A percentile compares a stretch with the other conserved stretches of the same genome.
These are phyloP conservation scores for Battus philenor DNA, from an alignment of 1,140 invertebrate genomes.

Conservation along the genomic window DNA sequence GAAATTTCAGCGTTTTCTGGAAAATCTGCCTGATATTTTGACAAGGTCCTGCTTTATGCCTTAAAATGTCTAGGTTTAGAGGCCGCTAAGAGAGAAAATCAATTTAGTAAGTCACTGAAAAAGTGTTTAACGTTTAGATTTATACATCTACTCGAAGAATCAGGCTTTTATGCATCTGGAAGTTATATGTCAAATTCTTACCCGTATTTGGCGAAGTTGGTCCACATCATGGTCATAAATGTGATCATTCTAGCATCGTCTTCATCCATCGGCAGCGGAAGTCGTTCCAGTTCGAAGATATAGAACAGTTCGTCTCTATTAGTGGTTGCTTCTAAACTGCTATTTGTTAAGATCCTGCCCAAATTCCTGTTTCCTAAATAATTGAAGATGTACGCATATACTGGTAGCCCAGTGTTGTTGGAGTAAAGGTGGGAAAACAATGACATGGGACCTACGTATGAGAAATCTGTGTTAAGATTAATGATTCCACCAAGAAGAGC, in stretches of 20 bases:
- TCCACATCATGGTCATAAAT: slow-evolving; percentile 68
- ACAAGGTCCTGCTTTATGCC: neutral
- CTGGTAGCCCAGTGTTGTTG: slow-evolving; percentile 36
- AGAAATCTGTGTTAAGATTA: slow-evolving; percentile 60
- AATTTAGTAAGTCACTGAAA: no score
- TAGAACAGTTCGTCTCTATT: slow-evolving; percentile 62
- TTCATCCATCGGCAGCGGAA: slow-evolving; percentile 53
- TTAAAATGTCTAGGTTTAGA: no score
- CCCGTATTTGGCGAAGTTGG: slow-evolving; percentile 71
- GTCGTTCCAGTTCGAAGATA: slow-evolving; percentile 55
- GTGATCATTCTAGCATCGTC: slow-evolving; percentile 57
- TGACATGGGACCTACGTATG: slow-evolving; percentile 49
- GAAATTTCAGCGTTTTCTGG: no score
- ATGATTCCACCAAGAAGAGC: slow-evolving; percentile 51
- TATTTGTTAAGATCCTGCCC: slow-evolving; percentile 53
- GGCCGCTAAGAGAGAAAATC: neutral
- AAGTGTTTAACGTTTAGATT: no score
- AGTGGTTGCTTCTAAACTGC: slow-evolving; percentile 46
- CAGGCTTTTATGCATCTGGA: no score
- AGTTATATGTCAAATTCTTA: slow-evolving; percentile 36
- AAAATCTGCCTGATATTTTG: no score
- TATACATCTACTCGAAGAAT: no score
- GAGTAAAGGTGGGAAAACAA: slow-evolving; percentile 49
- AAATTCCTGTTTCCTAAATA: slow-evolving; percentile 58
- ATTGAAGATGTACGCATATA: slow-evolving; percentile 57